Evolutionary conservation across 2,113 vertebrate genomes (phyloP).

Genomic region (Cercocebus atys): DNA sequence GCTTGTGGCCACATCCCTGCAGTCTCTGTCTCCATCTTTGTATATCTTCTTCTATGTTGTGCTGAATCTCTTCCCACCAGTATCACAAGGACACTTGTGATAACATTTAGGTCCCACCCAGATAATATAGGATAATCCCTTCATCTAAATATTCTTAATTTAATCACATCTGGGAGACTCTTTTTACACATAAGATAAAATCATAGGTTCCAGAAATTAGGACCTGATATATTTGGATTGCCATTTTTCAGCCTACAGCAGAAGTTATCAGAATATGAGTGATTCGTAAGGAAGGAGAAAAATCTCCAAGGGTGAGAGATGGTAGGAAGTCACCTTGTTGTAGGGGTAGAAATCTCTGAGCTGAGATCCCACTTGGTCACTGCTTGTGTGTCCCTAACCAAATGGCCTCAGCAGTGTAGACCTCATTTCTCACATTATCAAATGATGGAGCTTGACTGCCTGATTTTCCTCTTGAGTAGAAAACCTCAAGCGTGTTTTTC

Average conservation of each 20-base stretch:
- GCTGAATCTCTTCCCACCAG: background rate
- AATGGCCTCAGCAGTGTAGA: too few species aligned
- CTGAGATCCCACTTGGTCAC: background rate
- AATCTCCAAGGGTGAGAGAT: background rate
- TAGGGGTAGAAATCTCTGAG: background rate
- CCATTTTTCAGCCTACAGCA: background rate
- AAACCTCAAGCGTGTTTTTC: background rate
- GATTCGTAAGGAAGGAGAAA: background rate
- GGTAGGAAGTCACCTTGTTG: background rate
- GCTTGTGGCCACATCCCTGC: background rate
- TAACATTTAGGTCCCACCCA: background rate
- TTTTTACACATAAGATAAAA: background rate
- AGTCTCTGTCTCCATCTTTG: background rate
- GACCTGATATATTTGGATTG: background rate
- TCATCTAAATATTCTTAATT: background rate
- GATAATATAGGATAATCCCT: background rate
- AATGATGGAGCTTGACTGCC: background rate
- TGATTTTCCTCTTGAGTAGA: background rate
- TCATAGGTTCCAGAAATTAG: background rate
- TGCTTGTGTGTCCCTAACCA: too few species aligned
- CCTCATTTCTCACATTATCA: background rate
- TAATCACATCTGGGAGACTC: background rate
- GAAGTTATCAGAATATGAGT: background rate
- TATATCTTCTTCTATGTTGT: fast-evolving
- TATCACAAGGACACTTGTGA: background rate